These are phyloP conservation scores for Rhagonycha fulva DNA, from an alignment of 2,888 invertebrate genomes.

Conservation along the genomic window DNA sequence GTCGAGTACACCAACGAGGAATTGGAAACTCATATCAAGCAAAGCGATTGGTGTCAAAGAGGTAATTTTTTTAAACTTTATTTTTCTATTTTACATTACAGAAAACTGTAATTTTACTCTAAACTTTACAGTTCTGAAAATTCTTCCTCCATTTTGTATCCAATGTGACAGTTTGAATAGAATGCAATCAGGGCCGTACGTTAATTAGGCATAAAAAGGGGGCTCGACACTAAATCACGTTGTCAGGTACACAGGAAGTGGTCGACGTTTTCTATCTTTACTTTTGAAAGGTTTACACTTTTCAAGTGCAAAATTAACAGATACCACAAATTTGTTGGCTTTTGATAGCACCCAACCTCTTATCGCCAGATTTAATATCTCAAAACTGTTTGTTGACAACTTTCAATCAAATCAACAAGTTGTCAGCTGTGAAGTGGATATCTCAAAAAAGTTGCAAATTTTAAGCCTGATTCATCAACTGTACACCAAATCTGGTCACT, in stretches of 20 bases:
- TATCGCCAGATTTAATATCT: not conserved
- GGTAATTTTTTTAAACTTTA: not conserved
- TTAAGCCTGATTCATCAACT: not conserved
- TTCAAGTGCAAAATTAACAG: not conserved
- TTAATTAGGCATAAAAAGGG: not conserved
- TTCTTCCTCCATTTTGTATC: not conserved
- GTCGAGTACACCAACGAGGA: slow-evolving; percentile 50
- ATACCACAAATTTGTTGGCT: not conserved
- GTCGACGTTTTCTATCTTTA: not conserved
- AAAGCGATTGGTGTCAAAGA: slow-evolving; percentile 6
- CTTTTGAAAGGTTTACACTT: not conserved
- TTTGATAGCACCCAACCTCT: not conserved
- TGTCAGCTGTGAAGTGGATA: not conserved
- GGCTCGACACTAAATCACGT: not conserved
- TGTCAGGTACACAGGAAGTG: not conserved
- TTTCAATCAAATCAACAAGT: not conserved
- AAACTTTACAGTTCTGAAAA: not conserved
- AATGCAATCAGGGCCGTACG: not conserved
- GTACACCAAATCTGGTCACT: too few relatives aligned
- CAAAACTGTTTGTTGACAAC: not conserved
- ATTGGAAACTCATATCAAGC: slow-evolving; percentile 46
- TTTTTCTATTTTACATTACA: not conserved
- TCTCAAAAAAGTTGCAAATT: not conserved
- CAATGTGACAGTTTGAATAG: not conserved
- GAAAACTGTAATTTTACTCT: not conserved